A percentile compares a stretch with the other conserved stretches of the same genome.
These are phyloP conservation scores for Perca schrenkii DNA, from an alignment of 2,113 vertebrate genomes.

Conservation along the genomic window DNA sequence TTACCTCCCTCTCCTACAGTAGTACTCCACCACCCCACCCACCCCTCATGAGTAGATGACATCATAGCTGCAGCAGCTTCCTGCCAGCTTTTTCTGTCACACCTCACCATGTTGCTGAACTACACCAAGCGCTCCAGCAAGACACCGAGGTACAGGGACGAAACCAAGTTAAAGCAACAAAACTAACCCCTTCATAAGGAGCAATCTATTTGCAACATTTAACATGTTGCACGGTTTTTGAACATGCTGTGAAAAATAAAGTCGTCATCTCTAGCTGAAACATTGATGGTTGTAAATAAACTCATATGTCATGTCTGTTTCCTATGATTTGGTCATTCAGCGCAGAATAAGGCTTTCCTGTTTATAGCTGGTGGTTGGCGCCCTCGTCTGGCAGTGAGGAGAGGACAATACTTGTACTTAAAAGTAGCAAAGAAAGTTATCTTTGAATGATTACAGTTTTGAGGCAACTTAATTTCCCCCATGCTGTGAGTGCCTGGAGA, in stretches of 20 bases:
- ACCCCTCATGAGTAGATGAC: constrained; percentile 75
- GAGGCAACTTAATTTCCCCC: neutral
- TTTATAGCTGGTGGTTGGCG: constrained; percentile 48
- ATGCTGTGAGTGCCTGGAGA: neutral
- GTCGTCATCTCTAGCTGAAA: neutral
- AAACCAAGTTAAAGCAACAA: neutral
- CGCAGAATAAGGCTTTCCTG: constrained; percentile 26
- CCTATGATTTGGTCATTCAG: constrained; percentile 23
- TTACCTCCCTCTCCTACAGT: constrained; percentile 44
- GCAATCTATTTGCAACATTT: neutral
- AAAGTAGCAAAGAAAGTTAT: constrained; percentile 44
- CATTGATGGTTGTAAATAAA: constrained; percentile 24
- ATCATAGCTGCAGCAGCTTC: constrained; percentile 84
- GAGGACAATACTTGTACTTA: neutral
- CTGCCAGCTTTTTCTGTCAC: constrained; percentile 66
- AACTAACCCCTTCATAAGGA: neutral
- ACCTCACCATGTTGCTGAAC: constrained; percentile 34
- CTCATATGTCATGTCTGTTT: neutral
- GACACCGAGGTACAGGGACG: neutral
- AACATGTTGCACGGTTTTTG: neutral
- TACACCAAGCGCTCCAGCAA: neutral
- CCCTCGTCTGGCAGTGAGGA: constrained; percentile 65
- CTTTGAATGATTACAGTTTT: constrained; percentile 15
- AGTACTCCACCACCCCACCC: constrained; percentile 59
- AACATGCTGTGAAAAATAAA: neutral